Percentiles rank a stretch among this genome's conserved stretches.
phyloP scores from a whole-genome alignment of 2,113 vertebrate genomes.

The Lycocorax pyrrhopterus region DNA sequence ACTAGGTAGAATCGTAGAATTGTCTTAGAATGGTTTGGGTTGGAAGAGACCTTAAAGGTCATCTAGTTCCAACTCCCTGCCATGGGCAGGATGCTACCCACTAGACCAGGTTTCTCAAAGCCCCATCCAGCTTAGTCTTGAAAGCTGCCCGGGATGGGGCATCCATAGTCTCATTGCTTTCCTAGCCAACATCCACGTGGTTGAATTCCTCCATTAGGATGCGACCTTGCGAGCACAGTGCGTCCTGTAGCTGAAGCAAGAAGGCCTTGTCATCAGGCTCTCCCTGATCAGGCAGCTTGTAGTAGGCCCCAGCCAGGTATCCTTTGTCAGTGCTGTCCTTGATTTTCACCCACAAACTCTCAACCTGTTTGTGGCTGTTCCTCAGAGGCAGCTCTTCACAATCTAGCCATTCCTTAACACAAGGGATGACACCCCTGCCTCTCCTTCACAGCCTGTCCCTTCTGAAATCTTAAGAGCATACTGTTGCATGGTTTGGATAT shows the following conservation, averaged over 20 bases:
- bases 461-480: not conserved
- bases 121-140: not conserved
- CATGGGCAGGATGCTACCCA: not conserved
- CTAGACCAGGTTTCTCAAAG: not conserved
- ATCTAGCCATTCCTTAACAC: not conserved
- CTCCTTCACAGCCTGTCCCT: not conserved
- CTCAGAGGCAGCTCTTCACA: not conserved
- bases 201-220: not conserved
- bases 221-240: not conserved
- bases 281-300: not conserved
- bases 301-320: not conserved
- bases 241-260: not conserved
- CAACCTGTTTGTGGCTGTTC: not conserved
- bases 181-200: not conserved
- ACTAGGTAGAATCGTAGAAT: not conserved
- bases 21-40: accelerated
- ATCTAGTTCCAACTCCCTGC: not conserved
- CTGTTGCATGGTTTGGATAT: not conserved
- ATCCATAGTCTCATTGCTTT: not conserved
- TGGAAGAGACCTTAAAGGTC: not conserved
- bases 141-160: not conserved
- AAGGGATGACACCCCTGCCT: accelerated
- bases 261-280: not conserved
- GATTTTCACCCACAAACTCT: not conserved
- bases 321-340: not conserved